phyloP scores from a whole-genome alignment of 2,888 invertebrate species.

The Cheilosia impressa region DNA sequence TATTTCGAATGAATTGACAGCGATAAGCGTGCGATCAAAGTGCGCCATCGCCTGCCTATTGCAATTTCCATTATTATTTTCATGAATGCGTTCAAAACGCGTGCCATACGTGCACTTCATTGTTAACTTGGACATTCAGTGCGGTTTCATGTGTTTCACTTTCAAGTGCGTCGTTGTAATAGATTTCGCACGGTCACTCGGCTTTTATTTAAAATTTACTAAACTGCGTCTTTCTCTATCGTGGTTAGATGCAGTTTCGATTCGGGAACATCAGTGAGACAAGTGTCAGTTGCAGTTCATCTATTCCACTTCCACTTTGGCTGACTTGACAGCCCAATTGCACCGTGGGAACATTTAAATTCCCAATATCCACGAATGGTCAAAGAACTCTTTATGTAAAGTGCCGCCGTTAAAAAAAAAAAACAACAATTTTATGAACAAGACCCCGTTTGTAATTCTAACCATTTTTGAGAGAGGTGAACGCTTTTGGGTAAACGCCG shows the following conservation, averaged over 20 bases:
- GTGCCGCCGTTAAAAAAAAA: conserved; percentile 21
- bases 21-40: conserved; percentile 51
- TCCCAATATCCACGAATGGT: conserved; percentile 2
- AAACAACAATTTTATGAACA: neutral
- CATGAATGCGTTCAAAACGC: conserved; percentile 41
- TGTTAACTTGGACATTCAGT: conserved; percentile 15
- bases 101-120: conserved; percentile 26
- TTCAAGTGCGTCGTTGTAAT: neutral
- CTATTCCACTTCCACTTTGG: too few species aligned
- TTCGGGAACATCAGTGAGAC: too few species aligned
- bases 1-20: conserved; percentile 3
- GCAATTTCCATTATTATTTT: conserved; percentile 21
- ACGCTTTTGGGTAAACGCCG: conserved; percentile 39
- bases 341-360: conserved; percentile 17
- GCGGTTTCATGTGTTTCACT: neutral
- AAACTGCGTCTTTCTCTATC: neutral
- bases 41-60: conserved; percentile 19
- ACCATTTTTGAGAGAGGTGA: conserved; percentile 37
- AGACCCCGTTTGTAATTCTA: conserved; percentile 7
- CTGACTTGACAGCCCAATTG: neutral
- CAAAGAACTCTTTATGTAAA: conserved; percentile 20
- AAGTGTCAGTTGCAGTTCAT: too few species aligned
- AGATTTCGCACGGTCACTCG: neutral
- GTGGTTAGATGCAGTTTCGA: neutral
- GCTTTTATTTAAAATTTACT: neutral